phyloP scores from a whole-genome alignment of 2,113 vertebrate genomes.

The Pachypanchax playfairii region DNA sequence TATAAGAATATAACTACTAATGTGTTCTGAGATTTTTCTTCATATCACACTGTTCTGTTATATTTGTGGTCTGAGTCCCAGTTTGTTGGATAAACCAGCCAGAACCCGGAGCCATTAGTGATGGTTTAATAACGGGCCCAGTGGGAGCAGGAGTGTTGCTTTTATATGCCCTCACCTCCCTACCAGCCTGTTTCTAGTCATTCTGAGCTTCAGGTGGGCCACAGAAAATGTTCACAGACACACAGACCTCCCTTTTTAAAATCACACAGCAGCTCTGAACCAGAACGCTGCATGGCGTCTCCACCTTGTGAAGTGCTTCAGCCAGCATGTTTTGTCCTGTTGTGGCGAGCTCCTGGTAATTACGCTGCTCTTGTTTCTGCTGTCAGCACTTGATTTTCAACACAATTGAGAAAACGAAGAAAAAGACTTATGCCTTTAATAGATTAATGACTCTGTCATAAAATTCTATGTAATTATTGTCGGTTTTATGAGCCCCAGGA shows the following conservation, averaged over 20 bases:
- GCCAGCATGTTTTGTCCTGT: constrained; percentile 44
- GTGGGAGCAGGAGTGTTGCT: constrained; percentile 37
- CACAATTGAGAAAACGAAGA: constrained; percentile 2
- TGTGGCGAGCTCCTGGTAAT: constrained; percentile 28
- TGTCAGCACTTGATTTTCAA: constrained; percentile 29
- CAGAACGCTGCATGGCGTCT: constrained; percentile 19
- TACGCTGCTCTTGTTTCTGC: constrained; percentile 48
- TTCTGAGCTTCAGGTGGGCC: constrained; percentile 36
- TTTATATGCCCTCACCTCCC: constrained; percentile 19
- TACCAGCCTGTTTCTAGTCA: constrained; percentile 29
- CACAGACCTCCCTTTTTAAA: constrained; percentile 30
- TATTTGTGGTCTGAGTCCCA: background rate
- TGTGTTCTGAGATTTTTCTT: background rate
- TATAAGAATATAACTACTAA: too few species aligned
- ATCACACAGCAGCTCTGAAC: too few species aligned
- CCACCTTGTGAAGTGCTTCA: constrained; percentile 5
- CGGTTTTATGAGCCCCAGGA: constrained; percentile 45
- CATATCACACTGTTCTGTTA: background rate
- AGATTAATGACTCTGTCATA: constrained; percentile 40
- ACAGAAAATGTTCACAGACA: constrained; percentile 30
- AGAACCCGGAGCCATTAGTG: constrained; percentile 36
- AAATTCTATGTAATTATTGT: constrained; percentile 58
- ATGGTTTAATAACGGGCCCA: constrained; percentile 35
- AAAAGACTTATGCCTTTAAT: constrained; percentile 24
- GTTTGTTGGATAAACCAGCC: constrained; percentile 4